Evolutionary conservation across 2,797 vertebrate genomes (phyloP), one percentile per base, ranked within the genome.

Genomic region (Pelobates cultripes): DNA sequence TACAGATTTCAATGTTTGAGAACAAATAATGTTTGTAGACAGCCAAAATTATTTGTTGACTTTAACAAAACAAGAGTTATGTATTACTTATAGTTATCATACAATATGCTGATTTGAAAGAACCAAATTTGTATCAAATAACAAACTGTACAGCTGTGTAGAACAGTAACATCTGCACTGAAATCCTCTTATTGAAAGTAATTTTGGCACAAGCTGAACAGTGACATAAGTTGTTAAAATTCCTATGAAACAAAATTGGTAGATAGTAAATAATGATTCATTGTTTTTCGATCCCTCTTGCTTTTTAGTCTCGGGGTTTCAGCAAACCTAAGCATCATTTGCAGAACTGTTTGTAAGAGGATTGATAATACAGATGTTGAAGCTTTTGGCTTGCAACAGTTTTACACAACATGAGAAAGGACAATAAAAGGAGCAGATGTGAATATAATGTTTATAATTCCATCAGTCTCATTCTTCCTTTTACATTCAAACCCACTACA

Each of bases 81-180:
- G 87, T 87, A 87, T 88, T 87, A 81, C 87, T 89, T 89, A 28
- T 28, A 28, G 28, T 28, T 28, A 71, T 86, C 71, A 66, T 74
- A 79, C 82, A 88, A 85, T 69, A 70, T 82, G 89, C 83, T 86
- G 86, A 81, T 84, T 89, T 79, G 88, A 77, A 83, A 84, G 83
- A 81, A 7, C 73, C 45, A 84, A 87, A 79, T 83, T 67, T 42
- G 85, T 84, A 72, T 85, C 28, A 85, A 86, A n/a, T 73, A 74
- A 80, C 68, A 7, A 3, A 9, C 80, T 15, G 89, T 86, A 86
- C 85, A 79, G 64, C 80, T 89, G 87, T 85, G 73, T 79, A 81
- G 85, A 83, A 75, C 83, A 88, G 88, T 82, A 89, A 82, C 89
- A 90, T 91, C 90, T 92, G 90, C 87, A 82, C 85, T 83, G 75